Conservation (phyloP, 2,797 vertebrate genomes). For the Craterocephalus amniculus region DNA sequence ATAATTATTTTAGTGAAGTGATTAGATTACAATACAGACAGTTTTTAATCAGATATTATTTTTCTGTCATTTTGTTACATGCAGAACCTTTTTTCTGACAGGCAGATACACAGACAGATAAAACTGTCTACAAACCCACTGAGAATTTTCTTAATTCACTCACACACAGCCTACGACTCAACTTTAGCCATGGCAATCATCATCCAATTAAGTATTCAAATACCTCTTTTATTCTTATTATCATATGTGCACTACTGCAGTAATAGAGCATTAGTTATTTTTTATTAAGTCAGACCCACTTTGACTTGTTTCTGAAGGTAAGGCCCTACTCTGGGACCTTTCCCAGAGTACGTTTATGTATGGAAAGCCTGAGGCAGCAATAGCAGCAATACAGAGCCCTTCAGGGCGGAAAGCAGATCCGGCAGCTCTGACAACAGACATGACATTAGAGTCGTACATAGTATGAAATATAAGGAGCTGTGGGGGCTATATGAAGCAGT, state of each 20-base stretch:
- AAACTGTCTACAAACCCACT: neutral
- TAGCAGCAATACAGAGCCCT: slow-evolving; percentile 10
- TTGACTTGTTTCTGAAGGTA: slow-evolving; percentile 6
- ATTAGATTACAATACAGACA: too few species aligned
- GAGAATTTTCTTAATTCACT: neutral
- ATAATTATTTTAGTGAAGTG: too few species aligned
- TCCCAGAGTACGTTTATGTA: neutral
- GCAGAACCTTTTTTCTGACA: neutral
- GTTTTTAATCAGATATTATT: too few species aligned
- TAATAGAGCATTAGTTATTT: neutral
- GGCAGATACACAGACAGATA: neutral
- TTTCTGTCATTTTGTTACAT: neutral
- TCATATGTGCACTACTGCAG: neutral
- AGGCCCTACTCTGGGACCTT: slow-evolving; percentile 2
- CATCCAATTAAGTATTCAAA: neutral
- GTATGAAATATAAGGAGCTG: slow-evolving; percentile 15
- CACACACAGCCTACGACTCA: neutral
- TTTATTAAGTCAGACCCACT: neutral
- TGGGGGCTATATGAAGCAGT: slow-evolving; percentile 1
- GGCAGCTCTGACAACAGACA: slow-evolving; percentile 16
- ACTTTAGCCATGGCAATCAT: neutral
- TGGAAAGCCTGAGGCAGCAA: slow-evolving; percentile 7
- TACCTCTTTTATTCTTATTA: neutral
- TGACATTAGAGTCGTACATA: slow-evolving; percentile 15
- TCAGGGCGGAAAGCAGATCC: slow-evolving; percentile 14